A percentile compares a stretch with the other conserved stretches of the same genome.
Evolutionary conservation across 2,888 invertebrate species (phyloP).

Genomic region (Pegoplata infirma): DNA sequence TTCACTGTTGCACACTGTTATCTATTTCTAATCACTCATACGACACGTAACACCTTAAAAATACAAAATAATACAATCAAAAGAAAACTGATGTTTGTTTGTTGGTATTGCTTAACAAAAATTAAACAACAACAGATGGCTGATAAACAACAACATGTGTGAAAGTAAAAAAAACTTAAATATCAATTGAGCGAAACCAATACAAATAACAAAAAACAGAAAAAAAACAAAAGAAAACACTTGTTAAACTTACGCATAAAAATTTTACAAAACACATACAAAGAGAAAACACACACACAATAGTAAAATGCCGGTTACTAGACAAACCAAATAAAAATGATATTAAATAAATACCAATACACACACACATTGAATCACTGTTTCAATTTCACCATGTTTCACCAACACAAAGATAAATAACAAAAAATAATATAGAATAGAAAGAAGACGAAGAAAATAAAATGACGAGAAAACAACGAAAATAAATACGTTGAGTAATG

Average conservation of each 20-base stretch:
- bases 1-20: too few species aligned
- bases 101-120: constrained; percentile 14
- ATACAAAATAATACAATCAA: background rate
- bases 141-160: background rate
- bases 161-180: background rate
- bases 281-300: background rate
- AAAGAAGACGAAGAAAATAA: background rate
- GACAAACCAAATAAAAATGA: background rate
- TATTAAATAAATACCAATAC: background rate
- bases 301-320: constrained; percentile 19
- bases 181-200: constrained; percentile 36
- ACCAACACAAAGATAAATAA: constrained; percentile 1
- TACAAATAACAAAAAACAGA: too few species aligned
- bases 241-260: constrained; percentile 59
- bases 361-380: background rate
- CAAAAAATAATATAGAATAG: constrained; percentile 2
- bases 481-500: too few species aligned
- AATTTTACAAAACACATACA: constrained; percentile 13
- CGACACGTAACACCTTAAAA: background rate
- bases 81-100: background rate
- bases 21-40: constrained; percentile 24
- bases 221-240: constrained; percentile 41
- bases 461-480: background rate
- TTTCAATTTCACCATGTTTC: constrained; percentile 30
- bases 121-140: background rate